A percentile compares a stretch with the other conserved stretches of the same genome.
These are phyloP conservation scores for Ceratosolen fusciceps DNA, from an alignment of 1,140 invertebrate species.

Conservation along the genomic window DNA sequence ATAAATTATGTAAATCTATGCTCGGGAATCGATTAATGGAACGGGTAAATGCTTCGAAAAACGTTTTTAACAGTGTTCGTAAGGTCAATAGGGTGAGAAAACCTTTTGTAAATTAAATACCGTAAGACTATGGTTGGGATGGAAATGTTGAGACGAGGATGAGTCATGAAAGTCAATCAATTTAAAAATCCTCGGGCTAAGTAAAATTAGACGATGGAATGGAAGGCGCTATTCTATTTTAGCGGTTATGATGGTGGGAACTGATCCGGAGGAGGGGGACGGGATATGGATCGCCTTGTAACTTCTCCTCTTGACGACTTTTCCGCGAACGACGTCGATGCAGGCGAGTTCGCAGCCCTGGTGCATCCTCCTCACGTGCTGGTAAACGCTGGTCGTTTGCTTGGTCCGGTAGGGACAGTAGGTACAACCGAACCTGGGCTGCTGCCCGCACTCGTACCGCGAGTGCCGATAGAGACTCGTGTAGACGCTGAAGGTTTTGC, in stretches of 20 bases:
- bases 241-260: not conserved
- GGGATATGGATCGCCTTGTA: not conserved
- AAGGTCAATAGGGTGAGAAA: too few species aligned
- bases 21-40: too few species aligned
- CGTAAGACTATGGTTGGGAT: too few species aligned
- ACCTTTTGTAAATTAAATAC: too few species aligned
- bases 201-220: too few species aligned
- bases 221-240: not conserved
- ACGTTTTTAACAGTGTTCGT: too few species aligned
- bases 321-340: constrained; percentile 29
- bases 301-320: constrained; percentile 24
- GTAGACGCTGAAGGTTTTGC: constrained; percentile 29
- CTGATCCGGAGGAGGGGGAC: not conserved
- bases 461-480: constrained; percentile 41
- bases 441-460: constrained; percentile 35
- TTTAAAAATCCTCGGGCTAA: too few species aligned
- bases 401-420: constrained; percentile 40
- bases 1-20: too few species aligned
- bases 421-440: constrained; percentile 28
- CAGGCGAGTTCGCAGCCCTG: constrained; percentile 18
- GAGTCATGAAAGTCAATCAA: too few species aligned
- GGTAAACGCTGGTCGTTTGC: constrained; percentile 33
- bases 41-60: too few species aligned
- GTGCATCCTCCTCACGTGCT: constrained; percentile 33
- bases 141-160: too few species aligned